phyloP scores from a whole-genome alignment of 2,888 invertebrate genomes.

The Halictus ligatus region DNA sequence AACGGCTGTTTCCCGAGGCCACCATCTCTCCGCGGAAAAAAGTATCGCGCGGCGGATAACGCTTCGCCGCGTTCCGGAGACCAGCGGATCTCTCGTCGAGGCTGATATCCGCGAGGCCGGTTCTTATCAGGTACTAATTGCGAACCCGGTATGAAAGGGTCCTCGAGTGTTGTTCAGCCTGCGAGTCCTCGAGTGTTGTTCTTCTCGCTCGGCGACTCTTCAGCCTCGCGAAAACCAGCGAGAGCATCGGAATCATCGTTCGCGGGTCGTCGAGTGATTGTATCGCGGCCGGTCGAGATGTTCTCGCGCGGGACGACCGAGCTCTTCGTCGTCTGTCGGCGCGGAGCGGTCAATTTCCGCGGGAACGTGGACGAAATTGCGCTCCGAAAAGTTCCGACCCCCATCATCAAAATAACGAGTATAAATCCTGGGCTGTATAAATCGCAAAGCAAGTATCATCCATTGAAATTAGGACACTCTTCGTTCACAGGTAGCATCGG shows the following conservation, averaged over 20 bases:
- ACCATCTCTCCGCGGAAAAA: neutral
- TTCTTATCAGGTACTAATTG: conserved; percentile 30
- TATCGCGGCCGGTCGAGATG: conserved; percentile 34
- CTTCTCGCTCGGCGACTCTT: conserved; percentile 30
- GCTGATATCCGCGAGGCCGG: neutral
- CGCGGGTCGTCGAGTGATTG: conserved; percentile 39
- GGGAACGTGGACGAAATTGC: neutral
- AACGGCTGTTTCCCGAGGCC: neutral
- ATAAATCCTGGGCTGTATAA: too few relatives aligned
- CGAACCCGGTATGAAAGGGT: conserved; percentile 12
- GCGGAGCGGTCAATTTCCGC: conserved; percentile 18
- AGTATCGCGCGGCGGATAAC: conserved; percentile 1
- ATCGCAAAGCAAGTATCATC: too few relatives aligned
- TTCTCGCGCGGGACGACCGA: conserved; percentile 22
- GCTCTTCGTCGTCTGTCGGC: neutral
- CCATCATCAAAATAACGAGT: neutral
- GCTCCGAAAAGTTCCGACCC: too few relatives aligned
- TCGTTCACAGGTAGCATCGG: too few relatives aligned
- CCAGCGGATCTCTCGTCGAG: neutral
- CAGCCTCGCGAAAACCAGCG: conserved; percentile 30
- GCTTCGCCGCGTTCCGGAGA: neutral
- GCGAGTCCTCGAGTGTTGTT: conserved; percentile 19
- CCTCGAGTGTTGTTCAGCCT: conserved; percentile 18
- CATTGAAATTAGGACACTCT: too few relatives aligned
- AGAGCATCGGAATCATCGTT: conserved; percentile 40